Evolutionary conservation across 1,140 invertebrate genomes (phyloP).

Genomic region (Diachasmimorpha longicaudata): DNA sequence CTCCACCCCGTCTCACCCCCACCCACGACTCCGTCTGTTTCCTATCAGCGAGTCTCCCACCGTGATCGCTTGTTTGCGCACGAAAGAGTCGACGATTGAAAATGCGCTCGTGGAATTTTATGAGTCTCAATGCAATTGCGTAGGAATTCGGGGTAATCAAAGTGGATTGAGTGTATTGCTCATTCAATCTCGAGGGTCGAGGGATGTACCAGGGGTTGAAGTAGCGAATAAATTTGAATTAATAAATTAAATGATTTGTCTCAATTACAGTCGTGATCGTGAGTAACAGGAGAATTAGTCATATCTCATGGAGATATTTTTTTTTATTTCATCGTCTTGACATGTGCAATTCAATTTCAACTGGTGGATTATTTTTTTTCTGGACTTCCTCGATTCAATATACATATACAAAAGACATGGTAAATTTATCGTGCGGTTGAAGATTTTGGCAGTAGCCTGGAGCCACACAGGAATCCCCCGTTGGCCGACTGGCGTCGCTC

Average conservation of each 20-base stretch:
- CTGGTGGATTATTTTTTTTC: neutral
- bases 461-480: neutral
- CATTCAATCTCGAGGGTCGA: neutral
- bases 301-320: neutral
- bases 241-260: constrained; percentile 5
- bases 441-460: constrained; percentile 3
- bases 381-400: neutral
- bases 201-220: neutral
- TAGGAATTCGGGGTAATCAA: neutral
- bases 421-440: constrained; percentile 13
- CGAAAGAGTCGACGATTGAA: constrained; percentile 21
- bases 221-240: neutral
- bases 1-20: neutral
- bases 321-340: neutral
- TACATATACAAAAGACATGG: constrained; percentile 4
- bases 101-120: constrained; percentile 9
- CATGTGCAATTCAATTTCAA: neutral
- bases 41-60: constrained; percentile 20
- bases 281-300: neutral
- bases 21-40: neutral
- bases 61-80: constrained; percentile 48
- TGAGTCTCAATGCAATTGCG: neutral
- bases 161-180: neutral
- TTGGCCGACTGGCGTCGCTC: neutral
- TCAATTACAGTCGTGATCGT: neutral